phyloP scores from a whole-genome alignment of 2,113 vertebrate genomes.

The Gnathonemus longibarbis region DNA sequence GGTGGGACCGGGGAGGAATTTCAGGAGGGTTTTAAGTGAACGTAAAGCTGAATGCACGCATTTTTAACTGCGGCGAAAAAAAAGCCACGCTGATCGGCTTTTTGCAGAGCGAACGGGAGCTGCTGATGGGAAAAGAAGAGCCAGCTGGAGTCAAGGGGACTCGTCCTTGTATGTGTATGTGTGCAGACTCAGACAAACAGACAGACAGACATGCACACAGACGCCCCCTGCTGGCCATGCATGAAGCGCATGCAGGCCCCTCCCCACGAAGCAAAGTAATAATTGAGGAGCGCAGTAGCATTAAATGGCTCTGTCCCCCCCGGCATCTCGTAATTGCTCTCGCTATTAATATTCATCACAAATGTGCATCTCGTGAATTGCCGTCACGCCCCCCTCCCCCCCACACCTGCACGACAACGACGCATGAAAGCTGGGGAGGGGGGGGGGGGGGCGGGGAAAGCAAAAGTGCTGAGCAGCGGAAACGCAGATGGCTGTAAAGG shows the following conservation, averaged over 20 bases:
- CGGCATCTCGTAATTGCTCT: conserved; percentile 21
- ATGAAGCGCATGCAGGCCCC: neutral
- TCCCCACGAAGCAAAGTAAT: neutral
- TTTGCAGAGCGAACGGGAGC: neutral
- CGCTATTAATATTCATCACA: conserved; percentile 18
- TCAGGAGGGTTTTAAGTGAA: neutral
- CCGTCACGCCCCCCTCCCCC: too few relatives aligned
- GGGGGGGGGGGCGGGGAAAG: neutral
- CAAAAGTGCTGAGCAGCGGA: neutral
- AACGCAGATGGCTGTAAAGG: neutral
- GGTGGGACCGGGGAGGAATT: neutral
- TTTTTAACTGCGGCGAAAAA: neutral
- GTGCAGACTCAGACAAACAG: neutral
- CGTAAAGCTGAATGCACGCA: neutral
- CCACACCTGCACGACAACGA: neutral
- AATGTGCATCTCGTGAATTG: conserved; percentile 7
- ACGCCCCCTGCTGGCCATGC: neutral
- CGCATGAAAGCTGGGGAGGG: neutral
- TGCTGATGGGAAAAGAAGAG: neutral
- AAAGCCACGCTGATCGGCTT: neutral
- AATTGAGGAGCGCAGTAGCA: conserved; percentile 26
- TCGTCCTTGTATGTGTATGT: neutral
- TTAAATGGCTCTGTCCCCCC: conserved; percentile 11
- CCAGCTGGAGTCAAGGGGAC: neutral
- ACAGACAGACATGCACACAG: neutral